Evolutionary conservation across 2,113 vertebrate genomes (phyloP).

Genomic region (Festucalex cinctus): DNA sequence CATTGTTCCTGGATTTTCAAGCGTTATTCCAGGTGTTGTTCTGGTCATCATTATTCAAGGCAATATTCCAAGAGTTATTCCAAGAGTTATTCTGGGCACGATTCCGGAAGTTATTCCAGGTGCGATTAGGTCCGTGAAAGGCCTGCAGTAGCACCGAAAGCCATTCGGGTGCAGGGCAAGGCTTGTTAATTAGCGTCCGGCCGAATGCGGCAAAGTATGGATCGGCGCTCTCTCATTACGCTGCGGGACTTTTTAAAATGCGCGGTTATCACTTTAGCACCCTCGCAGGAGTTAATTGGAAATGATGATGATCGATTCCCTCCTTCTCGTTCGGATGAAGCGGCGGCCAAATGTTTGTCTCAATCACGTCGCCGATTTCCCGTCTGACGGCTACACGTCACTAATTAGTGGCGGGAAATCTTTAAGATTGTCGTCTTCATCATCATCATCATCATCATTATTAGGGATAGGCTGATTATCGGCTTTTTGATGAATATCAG

Average conservation of each 20-base stretch:
- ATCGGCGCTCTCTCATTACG: slow-evolving; percentile 56
- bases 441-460: too few relatives aligned
- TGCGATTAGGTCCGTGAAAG: too few relatives aligned
- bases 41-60: too few relatives aligned
- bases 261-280: slow-evolving; percentile 56
- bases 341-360: slow-evolving; percentile 29
- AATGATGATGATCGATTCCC: slow-evolving; percentile 64
- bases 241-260: slow-evolving; percentile 49
- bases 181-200: slow-evolving; percentile 65
- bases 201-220: slow-evolving; percentile 58
- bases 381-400: slow-evolving; percentile 8
- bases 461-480: too few relatives aligned
- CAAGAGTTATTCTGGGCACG: too few relatives aligned
- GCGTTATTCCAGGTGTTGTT: too few relatives aligned
- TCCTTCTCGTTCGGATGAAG: slow-evolving; percentile 7
- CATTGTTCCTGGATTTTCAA: too few relatives aligned
- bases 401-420: slow-evolving; percentile 33
- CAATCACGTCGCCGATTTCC: slow-evolving; percentile 50
- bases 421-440: background rate
- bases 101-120: too few relatives aligned
- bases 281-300: slow-evolving; percentile 52
- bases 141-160: background rate
- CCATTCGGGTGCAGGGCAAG: slow-evolving; percentile 26
- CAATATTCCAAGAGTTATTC: background rate
- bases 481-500: too few relatives aligned